A percentile compares a stretch with the other conserved stretches of the same genome.
Conservation (phyloP, 2,888 invertebrate genomes). For the Acrobasis suavella region DNA sequence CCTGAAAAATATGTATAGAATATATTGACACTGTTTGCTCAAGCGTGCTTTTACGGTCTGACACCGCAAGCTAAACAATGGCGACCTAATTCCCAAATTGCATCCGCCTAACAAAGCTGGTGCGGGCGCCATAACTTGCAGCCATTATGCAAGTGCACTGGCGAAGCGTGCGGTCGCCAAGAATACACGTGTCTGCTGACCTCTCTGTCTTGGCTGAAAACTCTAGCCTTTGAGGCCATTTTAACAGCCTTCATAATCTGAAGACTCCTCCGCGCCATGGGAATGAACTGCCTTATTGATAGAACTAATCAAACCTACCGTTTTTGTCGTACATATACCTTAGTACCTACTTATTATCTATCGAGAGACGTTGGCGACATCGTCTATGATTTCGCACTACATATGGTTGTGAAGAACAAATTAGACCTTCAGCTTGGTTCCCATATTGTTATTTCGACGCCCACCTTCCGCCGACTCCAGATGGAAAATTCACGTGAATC, state of each 20-base stretch:
- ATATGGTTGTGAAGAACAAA: too few relatives aligned
- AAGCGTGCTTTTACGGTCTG: conserved; percentile 12
- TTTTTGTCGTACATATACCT: too few relatives aligned
- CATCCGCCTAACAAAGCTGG: conserved; percentile 8
- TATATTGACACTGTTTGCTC: conserved; percentile 14
- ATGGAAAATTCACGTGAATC: too few relatives aligned
- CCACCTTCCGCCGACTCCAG: too few relatives aligned
- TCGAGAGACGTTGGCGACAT: too few relatives aligned
- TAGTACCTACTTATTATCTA: too few relatives aligned
- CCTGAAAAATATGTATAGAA: neutral
- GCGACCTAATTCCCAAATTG: conserved; percentile 20
- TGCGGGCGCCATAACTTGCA: conserved; percentile 33
- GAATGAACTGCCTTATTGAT: too few relatives aligned
- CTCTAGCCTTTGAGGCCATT: neutral
- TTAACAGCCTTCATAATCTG: neutral
- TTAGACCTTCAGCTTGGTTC: too few relatives aligned
- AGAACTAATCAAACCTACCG: too few relatives aligned
- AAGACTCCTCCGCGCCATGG: too few relatives aligned
- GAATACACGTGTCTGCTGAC: neutral
- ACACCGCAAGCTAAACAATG: conserved; percentile 15
- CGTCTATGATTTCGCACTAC: too few relatives aligned
- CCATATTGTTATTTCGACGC: too few relatives aligned
- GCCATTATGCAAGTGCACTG: conserved; percentile 35
- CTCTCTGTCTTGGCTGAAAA: neutral
- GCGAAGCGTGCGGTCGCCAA: conserved; percentile 10